Conservation (phyloP, 2,888 invertebrate genomes). For the Brenthis hecate region DNA sequence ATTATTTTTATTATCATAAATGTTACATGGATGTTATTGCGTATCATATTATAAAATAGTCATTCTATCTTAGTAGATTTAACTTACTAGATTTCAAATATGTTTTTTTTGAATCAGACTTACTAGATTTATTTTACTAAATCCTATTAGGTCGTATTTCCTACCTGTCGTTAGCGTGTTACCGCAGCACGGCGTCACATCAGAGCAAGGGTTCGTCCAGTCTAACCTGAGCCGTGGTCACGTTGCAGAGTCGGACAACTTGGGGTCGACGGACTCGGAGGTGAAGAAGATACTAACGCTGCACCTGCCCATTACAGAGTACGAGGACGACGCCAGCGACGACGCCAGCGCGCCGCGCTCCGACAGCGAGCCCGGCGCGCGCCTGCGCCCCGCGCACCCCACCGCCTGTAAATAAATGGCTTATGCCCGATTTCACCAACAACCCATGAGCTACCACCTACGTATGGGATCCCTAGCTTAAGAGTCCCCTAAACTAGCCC, state of each 20-base stretch:
- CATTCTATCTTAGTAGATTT: slow-evolving; percentile 12
- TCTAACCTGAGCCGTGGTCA: slow-evolving; percentile 29
- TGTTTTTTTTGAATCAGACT: slow-evolving; percentile 5
- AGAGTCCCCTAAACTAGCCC: too few relatives aligned
- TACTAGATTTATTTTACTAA: slow-evolving; percentile 3
- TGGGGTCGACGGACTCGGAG: slow-evolving; percentile 97
- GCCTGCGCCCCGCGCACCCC: slow-evolving; percentile 68
- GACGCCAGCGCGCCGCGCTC: slow-evolving; percentile 83
- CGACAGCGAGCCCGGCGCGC: slow-evolving; percentile 72
- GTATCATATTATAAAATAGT: background rate
- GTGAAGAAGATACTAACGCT: slow-evolving; percentile 96
- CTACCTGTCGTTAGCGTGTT: slow-evolving; percentile 38
- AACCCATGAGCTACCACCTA: too few relatives aligned
- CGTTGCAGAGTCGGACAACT: slow-evolving; percentile 93
- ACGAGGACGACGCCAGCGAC: slow-evolving; percentile 91
- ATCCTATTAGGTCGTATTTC: background rate
- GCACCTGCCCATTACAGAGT: slow-evolving; percentile 96
- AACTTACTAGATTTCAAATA: slow-evolving; percentile 9
- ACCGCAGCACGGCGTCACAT: slow-evolving; percentile 48
- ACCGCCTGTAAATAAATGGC: slow-evolving; percentile 58
- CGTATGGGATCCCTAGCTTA: too few relatives aligned
- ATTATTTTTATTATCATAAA: slow-evolving; percentile 5
- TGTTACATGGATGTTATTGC: slow-evolving; percentile 1
- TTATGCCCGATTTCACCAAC: background rate
- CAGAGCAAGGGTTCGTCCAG: slow-evolving; percentile 11